A percentile compares a stretch with the other conserved stretches of the same genome.
These are phyloP conservation scores for Channallabes apus DNA, from an alignment of 2,797 vertebrate species.

Conservation along the genomic window DNA sequence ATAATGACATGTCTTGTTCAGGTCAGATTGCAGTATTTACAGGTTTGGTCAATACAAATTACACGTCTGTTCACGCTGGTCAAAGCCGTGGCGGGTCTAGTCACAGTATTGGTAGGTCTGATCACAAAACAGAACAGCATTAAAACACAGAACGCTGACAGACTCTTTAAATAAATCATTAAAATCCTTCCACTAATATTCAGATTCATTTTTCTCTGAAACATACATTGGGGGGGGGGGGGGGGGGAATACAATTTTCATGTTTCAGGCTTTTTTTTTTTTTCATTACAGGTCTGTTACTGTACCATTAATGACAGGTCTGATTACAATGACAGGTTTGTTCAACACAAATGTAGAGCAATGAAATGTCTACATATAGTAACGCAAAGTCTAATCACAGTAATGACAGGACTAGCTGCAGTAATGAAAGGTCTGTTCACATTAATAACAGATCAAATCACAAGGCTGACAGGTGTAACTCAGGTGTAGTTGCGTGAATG, in stretches of 20 bases:
- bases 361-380: background rate
- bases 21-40: background rate
- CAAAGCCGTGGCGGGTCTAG: background rate
- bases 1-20: background rate
- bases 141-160: no score
- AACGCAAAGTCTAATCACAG: background rate
- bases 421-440: background rate
- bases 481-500: no score
- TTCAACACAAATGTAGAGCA: no score
- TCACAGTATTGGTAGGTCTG: background rate
- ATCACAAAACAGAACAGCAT: background rate
- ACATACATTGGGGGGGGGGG: no score
- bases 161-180: no score
- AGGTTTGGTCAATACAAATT: background rate
- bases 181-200: no score
- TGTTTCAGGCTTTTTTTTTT: no score
- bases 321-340: background rate
- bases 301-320: no score
- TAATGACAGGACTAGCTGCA: background rate
- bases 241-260: no score
- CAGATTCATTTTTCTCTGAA: no score
- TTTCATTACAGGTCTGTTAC: no score
- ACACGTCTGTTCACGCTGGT: background rate
- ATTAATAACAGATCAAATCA: background rate
- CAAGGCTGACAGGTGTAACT: no score